Percentiles rank a stretch among this genome's conserved stretches.
phyloP scores from a whole-genome alignment of 1,140 invertebrate species.

The Microplitis mediator region DNA sequence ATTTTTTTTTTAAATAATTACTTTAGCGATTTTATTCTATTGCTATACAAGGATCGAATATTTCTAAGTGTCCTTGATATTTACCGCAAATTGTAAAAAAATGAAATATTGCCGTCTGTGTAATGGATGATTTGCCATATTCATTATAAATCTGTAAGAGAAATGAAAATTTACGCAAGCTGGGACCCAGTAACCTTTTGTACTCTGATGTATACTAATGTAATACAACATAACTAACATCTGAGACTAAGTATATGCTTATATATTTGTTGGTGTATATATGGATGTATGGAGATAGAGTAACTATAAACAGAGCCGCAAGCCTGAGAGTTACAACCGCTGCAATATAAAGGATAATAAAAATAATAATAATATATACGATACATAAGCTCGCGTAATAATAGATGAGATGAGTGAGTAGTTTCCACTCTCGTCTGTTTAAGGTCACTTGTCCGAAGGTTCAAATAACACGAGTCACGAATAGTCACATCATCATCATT shows the following conservation, averaged over 20 bases:
- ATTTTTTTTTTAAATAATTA: too few relatives aligned
- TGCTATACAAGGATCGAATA: neutral
- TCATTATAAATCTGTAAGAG: slow-evolving; percentile 15
- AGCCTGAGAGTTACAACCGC: too few relatives aligned
- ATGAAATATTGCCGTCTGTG: neutral
- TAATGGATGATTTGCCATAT: neutral
- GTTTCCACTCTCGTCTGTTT: slow-evolving; percentile 34
- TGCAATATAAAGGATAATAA: slow-evolving; percentile 8
- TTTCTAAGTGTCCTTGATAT: neutral
- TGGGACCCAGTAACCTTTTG: slow-evolving; percentile 57
- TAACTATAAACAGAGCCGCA: too few relatives aligned
- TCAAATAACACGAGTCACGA: slow-evolving; percentile 48
- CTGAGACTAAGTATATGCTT: neutral
- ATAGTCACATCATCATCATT: neutral
- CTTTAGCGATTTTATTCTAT: too few relatives aligned
- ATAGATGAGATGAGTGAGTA: slow-evolving; percentile 32
- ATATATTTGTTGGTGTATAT: too few relatives aligned
- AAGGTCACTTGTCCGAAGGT: slow-evolving; percentile 52
- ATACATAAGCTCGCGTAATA: slow-evolving; percentile 36
- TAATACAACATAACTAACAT: neutral
- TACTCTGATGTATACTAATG: slow-evolving; percentile 39
- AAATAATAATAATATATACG: slow-evolving; percentile 38
- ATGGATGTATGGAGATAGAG: too few relatives aligned
- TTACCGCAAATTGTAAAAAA: neutral
- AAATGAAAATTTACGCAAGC: slow-evolving; percentile 43